phyloP scores from a whole-genome alignment of 2,888 invertebrate genomes.

The Drosophila nr. perissopoda region DNA sequence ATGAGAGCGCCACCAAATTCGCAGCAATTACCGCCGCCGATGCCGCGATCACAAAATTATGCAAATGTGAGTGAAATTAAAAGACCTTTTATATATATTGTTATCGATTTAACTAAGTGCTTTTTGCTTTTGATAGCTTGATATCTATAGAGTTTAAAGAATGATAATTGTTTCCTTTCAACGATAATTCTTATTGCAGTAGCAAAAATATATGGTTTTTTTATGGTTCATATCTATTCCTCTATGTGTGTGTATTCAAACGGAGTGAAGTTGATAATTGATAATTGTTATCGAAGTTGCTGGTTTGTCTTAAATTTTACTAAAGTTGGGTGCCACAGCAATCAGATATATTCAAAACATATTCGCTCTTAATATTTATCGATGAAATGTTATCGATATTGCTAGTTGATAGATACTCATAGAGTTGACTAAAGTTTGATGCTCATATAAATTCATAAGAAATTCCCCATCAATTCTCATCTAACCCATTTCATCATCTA shows the following conservation, averaged over 20 bases:
- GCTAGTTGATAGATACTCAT: neutral
- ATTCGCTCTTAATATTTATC: neutral
- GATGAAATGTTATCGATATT: neutral
- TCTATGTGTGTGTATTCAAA: neutral
- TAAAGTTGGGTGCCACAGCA: neutral
- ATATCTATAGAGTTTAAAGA: neutral
- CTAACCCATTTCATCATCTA: neutral
- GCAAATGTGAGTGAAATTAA: slow-evolving; percentile 84
- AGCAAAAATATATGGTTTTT: neutral
- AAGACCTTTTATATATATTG: neutral
- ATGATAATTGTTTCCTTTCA: neutral
- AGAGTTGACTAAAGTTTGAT: neutral
- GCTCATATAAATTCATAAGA: neutral
- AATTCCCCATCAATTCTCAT: neutral
- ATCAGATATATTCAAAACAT: neutral
- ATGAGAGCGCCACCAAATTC: slow-evolving; percentile 46
- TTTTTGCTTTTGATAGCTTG: neutral
- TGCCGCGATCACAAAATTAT: slow-evolving; percentile 82
- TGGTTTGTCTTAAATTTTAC: neutral
- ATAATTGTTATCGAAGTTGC: neutral
- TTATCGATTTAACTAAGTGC: neutral
- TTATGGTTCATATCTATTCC: neutral
- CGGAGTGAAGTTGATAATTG: neutral
- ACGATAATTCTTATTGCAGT: neutral
- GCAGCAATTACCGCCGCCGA: slow-evolving; percentile 65